These are phyloP conservation scores for Cepphus grylle DNA, from an alignment of 2,113 vertebrate genomes.

Conservation along the genomic window DNA sequence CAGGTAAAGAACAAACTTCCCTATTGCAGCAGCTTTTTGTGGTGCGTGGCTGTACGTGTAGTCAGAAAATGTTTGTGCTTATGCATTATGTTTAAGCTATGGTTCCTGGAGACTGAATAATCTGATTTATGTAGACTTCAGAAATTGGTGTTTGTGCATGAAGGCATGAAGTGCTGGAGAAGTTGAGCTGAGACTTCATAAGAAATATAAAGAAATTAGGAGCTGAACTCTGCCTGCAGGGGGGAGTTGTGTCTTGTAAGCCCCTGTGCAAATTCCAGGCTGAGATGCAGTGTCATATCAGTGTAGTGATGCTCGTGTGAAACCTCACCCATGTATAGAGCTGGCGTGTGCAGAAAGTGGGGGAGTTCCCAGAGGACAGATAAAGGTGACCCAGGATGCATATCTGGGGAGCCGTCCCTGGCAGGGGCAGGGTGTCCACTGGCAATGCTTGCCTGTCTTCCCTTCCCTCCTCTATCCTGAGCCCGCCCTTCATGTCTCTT, in stretches of 20 bases:
- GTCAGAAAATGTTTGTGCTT: neutral
- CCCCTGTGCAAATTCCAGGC: neutral
- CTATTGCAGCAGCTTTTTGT: neutral
- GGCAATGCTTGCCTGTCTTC: neutral
- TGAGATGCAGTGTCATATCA: rapidly evolving
- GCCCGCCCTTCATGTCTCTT: neutral
- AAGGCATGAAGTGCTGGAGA: neutral
- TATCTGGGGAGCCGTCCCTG: neutral
- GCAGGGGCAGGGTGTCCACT: neutral
- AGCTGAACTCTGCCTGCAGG: neutral
- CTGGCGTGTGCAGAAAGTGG: too few relatives aligned
- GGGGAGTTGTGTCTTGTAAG: rapidly evolving
- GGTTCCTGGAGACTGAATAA: neutral
- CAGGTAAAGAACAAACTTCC: neutral
- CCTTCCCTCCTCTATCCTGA: neutral
- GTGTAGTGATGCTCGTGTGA: neutral
- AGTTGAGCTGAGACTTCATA: neutral
- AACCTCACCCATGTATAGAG: neutral
- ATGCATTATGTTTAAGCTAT: rapidly evolving
- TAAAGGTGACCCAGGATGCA: neutral
- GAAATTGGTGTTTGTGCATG: rapidly evolving
- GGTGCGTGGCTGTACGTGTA: neutral
- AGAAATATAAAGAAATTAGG: neutral
- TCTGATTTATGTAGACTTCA: neutral
- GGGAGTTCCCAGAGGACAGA: too few relatives aligned